These are phyloP conservation scores for Monopis laevigella DNA, from an alignment of 2,888 invertebrate genomes.

Conservation along the genomic window DNA sequence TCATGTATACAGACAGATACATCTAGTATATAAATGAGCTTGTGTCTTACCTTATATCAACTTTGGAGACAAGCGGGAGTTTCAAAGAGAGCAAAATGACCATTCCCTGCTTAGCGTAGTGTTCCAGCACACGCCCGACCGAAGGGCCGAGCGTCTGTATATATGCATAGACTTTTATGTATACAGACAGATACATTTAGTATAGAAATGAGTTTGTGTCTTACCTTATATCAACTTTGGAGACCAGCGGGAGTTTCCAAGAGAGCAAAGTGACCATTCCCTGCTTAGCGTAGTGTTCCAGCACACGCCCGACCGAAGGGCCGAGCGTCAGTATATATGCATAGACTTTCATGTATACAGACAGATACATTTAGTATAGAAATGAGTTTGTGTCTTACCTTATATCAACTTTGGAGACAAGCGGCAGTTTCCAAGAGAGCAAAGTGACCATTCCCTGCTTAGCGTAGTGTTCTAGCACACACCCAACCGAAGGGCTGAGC, in stretches of 20 bases:
- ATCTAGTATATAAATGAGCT: too few relatives aligned
- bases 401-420: conserved; percentile 89
- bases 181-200: too few relatives aligned
- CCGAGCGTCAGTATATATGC: conserved; percentile 92
- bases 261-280: conserved; percentile 78
- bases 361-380: too few relatives aligned
- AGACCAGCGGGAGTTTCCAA: conserved; percentile 87
- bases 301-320: conserved; percentile 77
- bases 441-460: conserved; percentile 74
- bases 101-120: conserved; percentile 72
- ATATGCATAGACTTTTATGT: conserved; percentile 92
- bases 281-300: conserved; percentile 72
- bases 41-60: conserved; percentile 73
- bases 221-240: conserved; percentile 83
- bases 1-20: too few relatives aligned
- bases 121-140: conserved; percentile 78
- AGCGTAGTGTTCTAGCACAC: conserved; percentile 76
- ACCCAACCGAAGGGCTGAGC: conserved; percentile 79
- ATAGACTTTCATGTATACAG: too few relatives aligned
- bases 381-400: conserved; percentile 38
- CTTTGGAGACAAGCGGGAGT: conserved; percentile 85
- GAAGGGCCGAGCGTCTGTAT: conserved; percentile 86
- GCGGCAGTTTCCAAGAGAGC: conserved; percentile 86
- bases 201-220: too few relatives aligned
- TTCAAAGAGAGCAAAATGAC: conserved; percentile 84